phyloP scores from a whole-genome alignment of 2,113 vertebrate genomes.

The Tringa solitaria region DNA sequence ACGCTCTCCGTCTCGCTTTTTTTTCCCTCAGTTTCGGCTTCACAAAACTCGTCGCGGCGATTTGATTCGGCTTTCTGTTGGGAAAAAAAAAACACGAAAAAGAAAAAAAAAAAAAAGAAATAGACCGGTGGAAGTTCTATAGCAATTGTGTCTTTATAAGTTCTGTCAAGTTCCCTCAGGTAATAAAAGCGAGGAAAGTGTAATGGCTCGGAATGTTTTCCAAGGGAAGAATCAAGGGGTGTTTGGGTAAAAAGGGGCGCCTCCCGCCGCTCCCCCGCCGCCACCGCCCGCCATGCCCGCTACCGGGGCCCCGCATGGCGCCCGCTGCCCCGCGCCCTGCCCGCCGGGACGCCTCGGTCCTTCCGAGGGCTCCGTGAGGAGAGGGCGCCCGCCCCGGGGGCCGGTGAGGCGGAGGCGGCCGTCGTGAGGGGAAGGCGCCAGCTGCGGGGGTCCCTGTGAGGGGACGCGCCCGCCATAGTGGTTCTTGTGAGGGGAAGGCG shows the following conservation, averaged over 20 bases:
- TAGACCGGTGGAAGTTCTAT: background rate
- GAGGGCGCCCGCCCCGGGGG: background rate
- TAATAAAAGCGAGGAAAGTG: constrained; percentile 45
- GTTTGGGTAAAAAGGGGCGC: background rate
- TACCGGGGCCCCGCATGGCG: background rate
- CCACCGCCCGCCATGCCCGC: background rate
- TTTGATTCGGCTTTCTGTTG: background rate
- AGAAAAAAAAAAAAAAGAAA: background rate
- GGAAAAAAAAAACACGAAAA: background rate
- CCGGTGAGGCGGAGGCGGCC: background rate
- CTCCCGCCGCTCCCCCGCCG: background rate
- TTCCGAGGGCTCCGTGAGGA: background rate
- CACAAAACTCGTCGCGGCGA: background rate
- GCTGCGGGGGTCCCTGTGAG: background rate
- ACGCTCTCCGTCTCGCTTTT: background rate
- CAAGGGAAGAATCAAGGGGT: background rate
- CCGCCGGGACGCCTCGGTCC: background rate
- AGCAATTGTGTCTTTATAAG: constrained; percentile 6
- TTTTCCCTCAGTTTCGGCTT: background rate
- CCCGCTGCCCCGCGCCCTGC: background rate
- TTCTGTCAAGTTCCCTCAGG: constrained; percentile 40
- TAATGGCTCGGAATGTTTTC: background rate
- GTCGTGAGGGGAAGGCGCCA: background rate
- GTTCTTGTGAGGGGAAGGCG: background rate
- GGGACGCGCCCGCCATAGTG: background rate